Conservation (phyloP, 2,113 vertebrate species). For the Pelusios castaneus region DNA sequence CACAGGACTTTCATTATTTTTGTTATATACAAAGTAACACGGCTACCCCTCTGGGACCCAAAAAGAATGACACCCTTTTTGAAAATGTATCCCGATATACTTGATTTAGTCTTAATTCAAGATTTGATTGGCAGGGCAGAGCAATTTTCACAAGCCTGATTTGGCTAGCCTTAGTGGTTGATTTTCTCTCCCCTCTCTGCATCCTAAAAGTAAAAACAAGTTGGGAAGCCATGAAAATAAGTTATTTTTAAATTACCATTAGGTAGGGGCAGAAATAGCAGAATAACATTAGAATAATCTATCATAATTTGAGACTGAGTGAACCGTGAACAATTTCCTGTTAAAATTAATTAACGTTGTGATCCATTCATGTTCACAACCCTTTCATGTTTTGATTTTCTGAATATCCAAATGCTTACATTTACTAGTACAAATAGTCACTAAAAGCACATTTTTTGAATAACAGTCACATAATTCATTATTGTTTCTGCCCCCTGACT, state of each 20-base stretch:
- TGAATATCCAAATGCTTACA: background rate
- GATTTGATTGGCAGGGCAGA: background rate
- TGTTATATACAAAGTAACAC: no score
- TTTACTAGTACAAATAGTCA: background rate
- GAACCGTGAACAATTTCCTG: background rate
- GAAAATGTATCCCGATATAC: background rate
- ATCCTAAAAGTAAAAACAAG: slow-evolving; percentile 1
- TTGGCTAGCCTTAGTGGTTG: background rate
- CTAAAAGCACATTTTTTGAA: background rate
- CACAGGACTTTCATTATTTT: no score
- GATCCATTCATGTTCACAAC: background rate
- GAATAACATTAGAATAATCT: background rate
- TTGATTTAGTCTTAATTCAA: background rate
- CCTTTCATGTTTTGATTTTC: background rate
- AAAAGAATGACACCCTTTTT: background rate
- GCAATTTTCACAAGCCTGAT: background rate
- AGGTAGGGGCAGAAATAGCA: background rate
- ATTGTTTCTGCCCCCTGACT: background rate
- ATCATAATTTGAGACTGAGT: background rate
- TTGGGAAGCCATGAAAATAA: background rate
- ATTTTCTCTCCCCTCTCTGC: background rate
- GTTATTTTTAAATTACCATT: background rate
- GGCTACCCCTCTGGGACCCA: no score
- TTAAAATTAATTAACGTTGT: background rate
- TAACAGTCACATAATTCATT: background rate